These are phyloP conservation scores for Pseudomugil tenellus DNA, from an alignment of 2,797 vertebrate genomes.

Conservation along the genomic window DNA sequence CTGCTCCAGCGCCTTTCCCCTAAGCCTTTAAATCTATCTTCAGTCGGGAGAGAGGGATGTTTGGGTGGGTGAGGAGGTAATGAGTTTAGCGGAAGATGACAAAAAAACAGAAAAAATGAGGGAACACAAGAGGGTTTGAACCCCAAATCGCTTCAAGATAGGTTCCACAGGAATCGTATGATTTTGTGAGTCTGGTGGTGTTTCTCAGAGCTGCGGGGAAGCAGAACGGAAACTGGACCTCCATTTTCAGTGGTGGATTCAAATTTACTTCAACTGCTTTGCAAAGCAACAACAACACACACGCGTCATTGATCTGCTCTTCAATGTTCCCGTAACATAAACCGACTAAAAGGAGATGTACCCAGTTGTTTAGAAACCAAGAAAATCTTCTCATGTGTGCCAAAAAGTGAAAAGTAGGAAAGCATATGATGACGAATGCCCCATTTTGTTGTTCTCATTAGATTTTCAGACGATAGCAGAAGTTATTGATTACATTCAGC, in stretches of 20 bases:
- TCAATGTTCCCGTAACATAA: slow-evolving; percentile 15
- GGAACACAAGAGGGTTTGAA: slow-evolving; percentile 58
- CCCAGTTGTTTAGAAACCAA: background rate
- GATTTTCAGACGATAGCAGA: slow-evolving; percentile 6
- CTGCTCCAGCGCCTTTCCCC: slow-evolving; percentile 70
- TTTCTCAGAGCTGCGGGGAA: slow-evolving; percentile 59
- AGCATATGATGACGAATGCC: background rate
- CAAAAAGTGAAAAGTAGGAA: background rate
- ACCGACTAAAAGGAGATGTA: background rate
- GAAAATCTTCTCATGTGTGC: background rate
- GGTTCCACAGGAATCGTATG: slow-evolving; percentile 61
- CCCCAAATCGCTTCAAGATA: slow-evolving; percentile 82
- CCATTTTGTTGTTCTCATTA: background rate
- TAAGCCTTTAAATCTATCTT: slow-evolving; percentile 72
- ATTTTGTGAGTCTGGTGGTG: slow-evolving; percentile 56
- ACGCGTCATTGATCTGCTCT: slow-evolving; percentile 27
- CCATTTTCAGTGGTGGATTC: slow-evolving; percentile 71
- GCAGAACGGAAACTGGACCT: slow-evolving; percentile 68
- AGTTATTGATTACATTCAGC: background rate
- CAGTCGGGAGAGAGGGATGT: slow-evolving; percentile 38
- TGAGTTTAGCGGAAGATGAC: background rate
- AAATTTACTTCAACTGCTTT: slow-evolving; percentile 52
- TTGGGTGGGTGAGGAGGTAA: slow-evolving; percentile 2
- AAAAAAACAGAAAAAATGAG: no score
- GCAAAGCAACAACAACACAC: slow-evolving; percentile 27